phyloP scores from a whole-genome alignment of 2,113 vertebrate species.

The Eptesicus fuscus region DNA sequence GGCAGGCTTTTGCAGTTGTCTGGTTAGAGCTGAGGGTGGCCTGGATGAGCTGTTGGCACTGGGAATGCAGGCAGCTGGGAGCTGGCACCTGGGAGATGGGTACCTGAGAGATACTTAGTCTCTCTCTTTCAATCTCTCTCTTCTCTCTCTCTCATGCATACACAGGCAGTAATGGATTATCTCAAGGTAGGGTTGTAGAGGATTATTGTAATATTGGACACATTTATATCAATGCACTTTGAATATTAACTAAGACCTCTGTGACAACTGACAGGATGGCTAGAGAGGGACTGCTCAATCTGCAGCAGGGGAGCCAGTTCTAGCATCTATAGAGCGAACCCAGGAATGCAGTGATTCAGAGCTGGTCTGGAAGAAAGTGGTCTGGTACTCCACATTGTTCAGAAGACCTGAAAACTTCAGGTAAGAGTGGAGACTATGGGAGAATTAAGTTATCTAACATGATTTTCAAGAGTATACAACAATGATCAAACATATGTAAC shows the following conservation, averaged over 20 bases:
- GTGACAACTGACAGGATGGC: background rate
- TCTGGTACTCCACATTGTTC: background rate
- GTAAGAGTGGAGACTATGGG: background rate
- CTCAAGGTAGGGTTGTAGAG: background rate
- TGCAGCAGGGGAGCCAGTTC: background rate
- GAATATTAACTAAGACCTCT: background rate
- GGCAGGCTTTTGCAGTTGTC: background rate
- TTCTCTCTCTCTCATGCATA: background rate
- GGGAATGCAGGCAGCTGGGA: background rate
- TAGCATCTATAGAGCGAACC: background rate
- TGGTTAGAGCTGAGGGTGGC: background rate
- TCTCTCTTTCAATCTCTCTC: background rate
- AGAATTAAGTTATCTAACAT: background rate
- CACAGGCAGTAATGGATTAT: background rate
- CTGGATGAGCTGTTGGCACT: background rate
- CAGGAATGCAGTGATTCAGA: background rate
- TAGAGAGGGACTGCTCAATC: background rate
- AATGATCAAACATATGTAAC: background rate
- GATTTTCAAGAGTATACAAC: background rate
- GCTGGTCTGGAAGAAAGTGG: background rate
- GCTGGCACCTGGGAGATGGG: no score
- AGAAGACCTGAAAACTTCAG: background rate
- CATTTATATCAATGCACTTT: background rate
- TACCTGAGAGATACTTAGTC: background rate
- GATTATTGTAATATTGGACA: background rate